Conservation (phyloP, 2,797 vertebrate species). For the Schizopygopsis malacanthus region DNA sequence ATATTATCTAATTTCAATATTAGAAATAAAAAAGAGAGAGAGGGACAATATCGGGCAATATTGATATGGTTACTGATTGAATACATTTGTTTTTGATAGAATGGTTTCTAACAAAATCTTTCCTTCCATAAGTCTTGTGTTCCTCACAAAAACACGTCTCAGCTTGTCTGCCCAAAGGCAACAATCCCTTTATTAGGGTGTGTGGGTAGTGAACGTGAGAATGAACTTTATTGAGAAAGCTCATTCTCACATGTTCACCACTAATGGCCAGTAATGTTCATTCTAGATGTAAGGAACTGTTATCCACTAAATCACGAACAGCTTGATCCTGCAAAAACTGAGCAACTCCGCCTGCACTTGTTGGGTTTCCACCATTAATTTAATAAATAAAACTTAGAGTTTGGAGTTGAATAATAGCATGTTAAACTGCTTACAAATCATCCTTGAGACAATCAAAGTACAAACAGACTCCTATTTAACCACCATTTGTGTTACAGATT, state of each 20-base stretch:
- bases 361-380: conserved; percentile 22
- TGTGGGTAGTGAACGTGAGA: background rate
- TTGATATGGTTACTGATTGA: background rate
- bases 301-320: conserved; percentile 48
- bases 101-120: background rate
- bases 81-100: background rate
- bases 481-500: background rate
- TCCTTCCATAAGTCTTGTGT: background rate
- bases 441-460: background rate
- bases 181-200: conserved; percentile 3
- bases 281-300: background rate
- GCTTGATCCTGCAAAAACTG: conserved; percentile 20
- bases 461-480: background rate
- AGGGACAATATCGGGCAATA: background rate
- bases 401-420: conserved; percentile 39
- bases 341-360: conserved; percentile 13
- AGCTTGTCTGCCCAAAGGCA: conserved; percentile 29
- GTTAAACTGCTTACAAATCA: conserved; percentile 6
- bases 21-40: background rate
- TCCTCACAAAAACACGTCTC: conserved; percentile 22
- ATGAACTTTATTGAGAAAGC: no score
- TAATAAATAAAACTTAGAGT: conserved; percentile 48
- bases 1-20: background rate
- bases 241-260: no score
- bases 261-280: no score